Base-by-base conservation (phyloP, 2,797 vertebrate species). In the Ibycter americanus region DNA sequence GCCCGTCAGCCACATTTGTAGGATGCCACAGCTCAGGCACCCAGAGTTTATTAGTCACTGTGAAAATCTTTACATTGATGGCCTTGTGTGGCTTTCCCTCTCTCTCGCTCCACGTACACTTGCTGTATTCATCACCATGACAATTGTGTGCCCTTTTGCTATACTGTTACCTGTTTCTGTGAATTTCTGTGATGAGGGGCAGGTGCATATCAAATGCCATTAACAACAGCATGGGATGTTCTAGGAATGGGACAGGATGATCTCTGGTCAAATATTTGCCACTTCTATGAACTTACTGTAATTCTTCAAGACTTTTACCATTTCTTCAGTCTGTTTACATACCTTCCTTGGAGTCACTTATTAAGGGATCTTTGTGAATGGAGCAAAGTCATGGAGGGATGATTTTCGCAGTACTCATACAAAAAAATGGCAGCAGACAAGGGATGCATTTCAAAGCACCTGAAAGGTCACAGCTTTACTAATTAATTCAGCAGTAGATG, bases 151-250 rank as follows among this genome's bases (percentile, higher is more conserved):
- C 63, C 84, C 72, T 90, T 81, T 72, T n/a, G n/a, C 52, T 79
- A 4, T 44, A 7, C 20, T 1, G 1, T 72, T 83, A 23, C 6
- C 63, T 1, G 0, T 91, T 67, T 46, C 79, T n/a, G 32, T 80
- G 74, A 25, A 6, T 80, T 78, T 80, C 71, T 2, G 2, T 59
- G 71, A 19, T 73, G 63, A 61, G 52, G 31, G 68, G 52, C 71
- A 77, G 49, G 54, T 5, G 3, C 4, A 0, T n/a, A 9, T 6
- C 56, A 54, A 72, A 14, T 0, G 0, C 36, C 34, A n/a, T 17
- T 55, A 38, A 65, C 66, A 90, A 27, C 56, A 68, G 81, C 51
- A 55, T 55, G n/a, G 44, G 68, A 66, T 80, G 62, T 79, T 86
- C 85, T 83, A 83, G 54, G 49, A 62, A 83, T 0, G 11, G 59